phyloP scores from a whole-genome alignment of 2,113 vertebrate species.

The Promerops cafer region DNA sequence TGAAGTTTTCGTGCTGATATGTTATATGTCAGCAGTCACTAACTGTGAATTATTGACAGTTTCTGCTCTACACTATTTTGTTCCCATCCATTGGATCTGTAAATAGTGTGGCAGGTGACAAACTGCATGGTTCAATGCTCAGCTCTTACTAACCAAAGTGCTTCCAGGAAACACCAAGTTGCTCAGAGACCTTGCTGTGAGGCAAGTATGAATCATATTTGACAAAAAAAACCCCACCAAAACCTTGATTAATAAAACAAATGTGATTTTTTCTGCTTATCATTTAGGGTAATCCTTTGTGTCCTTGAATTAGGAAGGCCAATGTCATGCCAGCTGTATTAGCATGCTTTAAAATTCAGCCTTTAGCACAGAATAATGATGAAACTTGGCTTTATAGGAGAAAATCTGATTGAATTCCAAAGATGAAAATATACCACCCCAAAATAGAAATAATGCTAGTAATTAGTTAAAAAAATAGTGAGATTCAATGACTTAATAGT shows the following conservation, averaged over 20 bases:
- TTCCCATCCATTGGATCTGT: not conserved
- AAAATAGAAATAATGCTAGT: conserved; percentile 64
- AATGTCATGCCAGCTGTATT: conserved; percentile 59
- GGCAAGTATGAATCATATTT: not conserved
- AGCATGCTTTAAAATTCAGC: conserved; percentile 35
- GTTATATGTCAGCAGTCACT: not conserved
- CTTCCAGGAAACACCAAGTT: not conserved
- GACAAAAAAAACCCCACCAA: not conserved
- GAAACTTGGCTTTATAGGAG: conserved; percentile 31
- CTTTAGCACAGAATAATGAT: conserved; percentile 48
- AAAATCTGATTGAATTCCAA: conserved; percentile 41
- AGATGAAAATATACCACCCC: conserved; percentile 23
- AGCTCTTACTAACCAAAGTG: not conserved
- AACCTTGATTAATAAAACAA: not conserved
- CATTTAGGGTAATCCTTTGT: conserved; percentile 6
- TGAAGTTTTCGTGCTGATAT: not conserved
- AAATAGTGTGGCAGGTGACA: not conserved
- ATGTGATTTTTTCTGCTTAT: not conserved
- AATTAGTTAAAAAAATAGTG: conserved; percentile 50
- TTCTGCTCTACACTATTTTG: not conserved
- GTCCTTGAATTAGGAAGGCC: conserved; percentile 49
- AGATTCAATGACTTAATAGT: conserved; percentile 47
- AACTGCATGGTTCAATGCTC: not conserved
- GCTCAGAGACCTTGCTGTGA: not conserved
- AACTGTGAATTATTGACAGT: not conserved